Evolutionary conservation across 2,888 invertebrate genomes (phyloP).

Genomic region (Leptinotarsa haldemani): DNA sequence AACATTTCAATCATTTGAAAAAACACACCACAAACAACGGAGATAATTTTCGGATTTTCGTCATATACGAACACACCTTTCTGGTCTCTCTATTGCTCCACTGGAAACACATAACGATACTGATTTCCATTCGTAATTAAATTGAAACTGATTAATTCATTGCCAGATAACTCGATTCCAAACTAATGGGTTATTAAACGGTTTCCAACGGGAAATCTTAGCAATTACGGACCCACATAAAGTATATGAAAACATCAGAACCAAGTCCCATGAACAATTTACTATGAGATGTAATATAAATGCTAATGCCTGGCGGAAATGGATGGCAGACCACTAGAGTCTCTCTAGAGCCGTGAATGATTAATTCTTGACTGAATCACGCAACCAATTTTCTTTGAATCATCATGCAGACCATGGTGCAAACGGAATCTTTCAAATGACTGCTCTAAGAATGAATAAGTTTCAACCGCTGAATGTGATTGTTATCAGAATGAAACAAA

Average conservation of each 20-base stretch:
- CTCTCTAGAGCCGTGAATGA: not conserved
- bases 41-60: no score
- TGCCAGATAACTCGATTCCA: not conserved
- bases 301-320: slow-evolving; percentile 6
- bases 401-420: not conserved
- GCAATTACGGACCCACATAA: not conserved
- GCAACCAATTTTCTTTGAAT: not conserved
- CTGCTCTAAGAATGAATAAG: not conserved
- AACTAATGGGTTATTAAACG: not conserved
- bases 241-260: not conserved
- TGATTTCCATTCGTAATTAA: not conserved
- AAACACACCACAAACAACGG: no score
- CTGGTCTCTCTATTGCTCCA: no score
- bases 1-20: no score
- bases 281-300: slow-evolving; percentile 14
- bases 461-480: no score
- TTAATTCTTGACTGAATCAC: not conserved
- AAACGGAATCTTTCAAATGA: not conserved
- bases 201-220: not conserved
- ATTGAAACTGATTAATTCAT: not conserved
- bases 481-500: no score
- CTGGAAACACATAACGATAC: no score
- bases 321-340: not conserved
- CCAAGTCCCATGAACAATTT: not conserved
- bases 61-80: no score